Conservation (phyloP, 2,888 invertebrate species). For the Ichneumon xanthorius region DNA sequence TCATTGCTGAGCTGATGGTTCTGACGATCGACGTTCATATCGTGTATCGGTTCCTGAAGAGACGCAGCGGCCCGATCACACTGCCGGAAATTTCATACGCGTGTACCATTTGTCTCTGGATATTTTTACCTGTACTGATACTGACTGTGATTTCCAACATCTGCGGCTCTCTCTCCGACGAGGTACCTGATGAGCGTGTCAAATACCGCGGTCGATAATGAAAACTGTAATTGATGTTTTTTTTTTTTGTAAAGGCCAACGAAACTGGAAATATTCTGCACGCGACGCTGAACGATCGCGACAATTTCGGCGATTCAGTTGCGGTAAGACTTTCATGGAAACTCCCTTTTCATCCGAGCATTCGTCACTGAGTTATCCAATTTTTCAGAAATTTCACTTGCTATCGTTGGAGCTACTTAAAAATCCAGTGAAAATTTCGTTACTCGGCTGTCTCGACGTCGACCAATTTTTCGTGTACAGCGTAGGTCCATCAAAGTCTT, state of each 20-base stretch:
- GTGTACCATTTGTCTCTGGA: background rate
- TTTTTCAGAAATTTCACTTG: slow-evolving; percentile 4
- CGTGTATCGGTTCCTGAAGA: slow-evolving; percentile 25
- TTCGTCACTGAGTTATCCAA: background rate
- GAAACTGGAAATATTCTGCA: slow-evolving; percentile 38
- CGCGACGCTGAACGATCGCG: slow-evolving; percentile 15
- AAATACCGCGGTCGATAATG: background rate
- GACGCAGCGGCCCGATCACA: background rate
- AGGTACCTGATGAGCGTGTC: slow-evolving; percentile 5
- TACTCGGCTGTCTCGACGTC: slow-evolving; percentile 6
- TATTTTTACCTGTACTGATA: background rate
- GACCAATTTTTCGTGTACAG: background rate
- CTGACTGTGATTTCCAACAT: slow-evolving; percentile 29
- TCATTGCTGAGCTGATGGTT: background rate
- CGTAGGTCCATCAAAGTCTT: background rate
- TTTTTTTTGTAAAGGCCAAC: slow-evolving; percentile 20
- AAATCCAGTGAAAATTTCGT: background rate
- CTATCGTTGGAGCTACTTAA: slow-evolving; percentile 9
- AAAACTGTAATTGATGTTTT: background rate
- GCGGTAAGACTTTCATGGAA: slow-evolving; percentile 1
- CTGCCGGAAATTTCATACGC: background rate
- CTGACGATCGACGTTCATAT: slow-evolving; percentile 7
- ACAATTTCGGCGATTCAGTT: background rate
- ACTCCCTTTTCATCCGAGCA: background rate
- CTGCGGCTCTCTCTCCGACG: slow-evolving; percentile 26